These are phyloP conservation scores for Nematopogon swammerdamellus DNA, from an alignment of 2,888 invertebrate species.

Conservation along the genomic window DNA sequence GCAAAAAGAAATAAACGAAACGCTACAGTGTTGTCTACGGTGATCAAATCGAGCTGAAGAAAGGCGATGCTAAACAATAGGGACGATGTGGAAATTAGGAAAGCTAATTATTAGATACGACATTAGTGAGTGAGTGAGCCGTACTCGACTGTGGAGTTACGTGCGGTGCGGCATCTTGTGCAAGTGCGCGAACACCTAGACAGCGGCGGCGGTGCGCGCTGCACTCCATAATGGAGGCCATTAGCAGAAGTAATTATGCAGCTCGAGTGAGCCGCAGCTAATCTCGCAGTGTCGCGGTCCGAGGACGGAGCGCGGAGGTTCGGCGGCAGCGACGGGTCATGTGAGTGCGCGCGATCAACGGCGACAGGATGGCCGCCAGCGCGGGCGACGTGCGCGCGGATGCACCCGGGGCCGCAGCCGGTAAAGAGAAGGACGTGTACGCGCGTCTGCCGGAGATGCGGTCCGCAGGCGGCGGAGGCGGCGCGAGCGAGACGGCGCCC, in stretches of 20 bases:
- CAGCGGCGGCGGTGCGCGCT: conserved; percentile 32
- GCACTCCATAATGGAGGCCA: conserved; percentile 57
- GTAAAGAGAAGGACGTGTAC: conserved; percentile 52
- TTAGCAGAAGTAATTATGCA: conserved; percentile 55
- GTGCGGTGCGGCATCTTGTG: background rate
- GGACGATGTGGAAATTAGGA: conserved; percentile 36
- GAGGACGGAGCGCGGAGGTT: background rate
- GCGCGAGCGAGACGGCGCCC: conserved; percentile 44
- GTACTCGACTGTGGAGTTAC: background rate
- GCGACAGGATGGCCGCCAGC: conserved; percentile 47
- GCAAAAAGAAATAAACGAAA: background rate
- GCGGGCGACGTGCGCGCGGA: conserved; percentile 54
- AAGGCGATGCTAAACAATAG: conserved; percentile 59
- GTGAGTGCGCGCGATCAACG: background rate
- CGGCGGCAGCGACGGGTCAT: background rate
- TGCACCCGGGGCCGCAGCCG: conserved; percentile 28
- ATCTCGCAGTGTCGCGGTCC: conserved; percentile 3
- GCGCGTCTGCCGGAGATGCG: conserved; percentile 56
- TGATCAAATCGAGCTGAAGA: conserved; percentile 30
- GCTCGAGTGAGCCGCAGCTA: conserved; percentile 20
- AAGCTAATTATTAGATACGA: background rate
- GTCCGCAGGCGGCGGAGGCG: conserved; percentile 43
- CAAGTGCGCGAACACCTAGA: background rate
- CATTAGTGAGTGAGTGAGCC: background rate
- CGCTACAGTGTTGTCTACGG: conserved; percentile 34